Conservation (phyloP, 2,888 invertebrate species). For the Tenthredo distinguenda region DNA sequence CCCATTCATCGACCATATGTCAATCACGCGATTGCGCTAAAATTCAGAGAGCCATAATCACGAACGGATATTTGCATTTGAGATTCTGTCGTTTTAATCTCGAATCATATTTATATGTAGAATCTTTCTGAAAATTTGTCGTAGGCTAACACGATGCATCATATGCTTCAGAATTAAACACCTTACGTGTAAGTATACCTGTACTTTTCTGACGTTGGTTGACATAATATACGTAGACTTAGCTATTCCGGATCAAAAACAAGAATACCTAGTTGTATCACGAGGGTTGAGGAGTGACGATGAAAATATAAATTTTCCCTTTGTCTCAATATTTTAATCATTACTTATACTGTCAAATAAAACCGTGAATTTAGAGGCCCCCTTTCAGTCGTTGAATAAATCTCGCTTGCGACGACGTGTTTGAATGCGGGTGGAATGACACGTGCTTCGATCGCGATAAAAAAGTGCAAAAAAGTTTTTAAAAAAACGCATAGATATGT, state of each 20-base stretch:
- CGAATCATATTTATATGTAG: background rate
- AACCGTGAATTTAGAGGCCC: background rate
- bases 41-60: background rate
- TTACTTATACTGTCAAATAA: background rate
- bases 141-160: constrained; percentile 23
- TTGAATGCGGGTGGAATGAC: constrained; percentile 8
- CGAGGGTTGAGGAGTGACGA: background rate
- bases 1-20: background rate
- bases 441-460: background rate
- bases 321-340: background rate
- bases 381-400: constrained; percentile 4
- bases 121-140: constrained; percentile 22
- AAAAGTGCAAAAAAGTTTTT: background rate
- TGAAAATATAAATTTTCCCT: background rate
- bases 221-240: background rate
- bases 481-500: background rate
- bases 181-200: background rate
- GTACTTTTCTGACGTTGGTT: background rate
- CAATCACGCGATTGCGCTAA: background rate
- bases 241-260: background rate
- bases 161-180: background rate
- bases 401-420: constrained; percentile 3
- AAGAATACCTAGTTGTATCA: background rate
- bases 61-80: background rate
- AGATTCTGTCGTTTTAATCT: background rate